Evolutionary conservation across 37 sponge, comb jelly and placozoan genomes (phyloP), one percentile per base, ranked within the genome.

Genomic region (Aphrocallistes beatrix): DNA sequence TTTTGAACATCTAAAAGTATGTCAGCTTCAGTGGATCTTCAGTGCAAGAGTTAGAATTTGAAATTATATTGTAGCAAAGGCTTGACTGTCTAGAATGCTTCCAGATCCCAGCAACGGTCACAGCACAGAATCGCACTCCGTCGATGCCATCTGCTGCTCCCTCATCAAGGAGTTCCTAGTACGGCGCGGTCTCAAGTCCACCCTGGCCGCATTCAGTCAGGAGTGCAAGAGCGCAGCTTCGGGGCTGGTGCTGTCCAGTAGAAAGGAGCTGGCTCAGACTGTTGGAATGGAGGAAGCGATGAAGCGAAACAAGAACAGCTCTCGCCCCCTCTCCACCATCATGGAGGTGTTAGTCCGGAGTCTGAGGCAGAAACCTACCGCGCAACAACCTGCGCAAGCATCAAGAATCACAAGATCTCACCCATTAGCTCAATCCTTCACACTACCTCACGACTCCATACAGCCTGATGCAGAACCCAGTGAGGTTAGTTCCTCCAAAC

Each of bases 131-230:
- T 6, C 34, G 3, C 34, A 60, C 75, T 60, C 75, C 6, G n/a
- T 60, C 10, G 75, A 60, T 6, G 75, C 34, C 21, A 19, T 60
- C 75, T 60, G 75, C 75, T 32, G 17, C 34, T 60, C 75, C 34
- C 75, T 60, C 75, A 60, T 60, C 10, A 60, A 60, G 75, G 75
- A 60, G 34, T 60, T 60, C 75, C 75, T 60, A 3, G 75, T 60
- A 19, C 10, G 75, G n/a, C 75, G 75, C 34, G 75, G 75, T 13
- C 75, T 60, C 25, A 60, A 60, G 34, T 30, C 10, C 10, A 60
- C 75, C n/a, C 75, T 60, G 3, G 3, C 21, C 6, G 75, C 75
- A 3, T 60, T 60, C 75, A 60, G 75, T 60, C 75, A 60, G 75
- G 75, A 60, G 21, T 60, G 75, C n/a, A 60, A 13, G 75, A 60